phyloP scores from a whole-genome alignment of 2,888 invertebrate species.

The Crioceris asparagi region DNA sequence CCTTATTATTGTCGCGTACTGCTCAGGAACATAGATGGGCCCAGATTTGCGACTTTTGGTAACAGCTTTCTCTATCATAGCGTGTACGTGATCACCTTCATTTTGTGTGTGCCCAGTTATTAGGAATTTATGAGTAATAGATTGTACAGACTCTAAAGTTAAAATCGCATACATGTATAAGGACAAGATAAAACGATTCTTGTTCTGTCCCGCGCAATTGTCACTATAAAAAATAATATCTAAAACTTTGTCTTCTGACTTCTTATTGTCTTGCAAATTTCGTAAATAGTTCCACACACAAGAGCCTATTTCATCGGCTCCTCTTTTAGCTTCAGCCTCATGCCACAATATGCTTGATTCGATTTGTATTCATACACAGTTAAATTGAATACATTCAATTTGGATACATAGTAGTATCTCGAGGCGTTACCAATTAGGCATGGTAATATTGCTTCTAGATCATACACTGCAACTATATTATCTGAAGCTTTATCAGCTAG shows the following conservation, averaged over 20 bases:
- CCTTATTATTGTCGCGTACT: slow-evolving; percentile 10
- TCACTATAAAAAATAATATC: slow-evolving; percentile 13
- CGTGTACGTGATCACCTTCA: slow-evolving; percentile 11
- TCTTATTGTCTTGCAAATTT: slow-evolving; percentile 3
- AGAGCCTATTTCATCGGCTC: slow-evolving; percentile 22
- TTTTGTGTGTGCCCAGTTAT: slow-evolving; percentile 10
- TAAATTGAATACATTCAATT: slow-evolving; percentile 25
- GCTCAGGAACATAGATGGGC: slow-evolving; percentile 10
- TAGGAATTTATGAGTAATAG: slow-evolving; percentile 11
- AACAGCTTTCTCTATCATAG: slow-evolving; percentile 9
- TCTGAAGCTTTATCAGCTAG: slow-evolving; percentile 6
- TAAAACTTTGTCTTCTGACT: slow-evolving; percentile 4
- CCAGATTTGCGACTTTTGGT: slow-evolving; percentile 7
- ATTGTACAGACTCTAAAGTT: slow-evolving; percentile 2
- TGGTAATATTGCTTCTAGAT: slow-evolving; percentile 22
- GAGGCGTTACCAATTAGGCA: slow-evolving; percentile 17
- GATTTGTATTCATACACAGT: slow-evolving; percentile 21
- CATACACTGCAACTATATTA: slow-evolving; percentile 7
- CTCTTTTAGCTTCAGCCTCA: slow-evolving; percentile 24
- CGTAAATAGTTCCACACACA: slow-evolving; percentile 12
- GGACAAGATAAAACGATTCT: slow-evolving; percentile 10
- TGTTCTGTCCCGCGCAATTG: slow-evolving; percentile 14
- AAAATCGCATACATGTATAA: slow-evolving; percentile 8
- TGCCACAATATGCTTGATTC: slow-evolving; percentile 23
- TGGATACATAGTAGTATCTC: slow-evolving; percentile 22